Percentiles rank a stretch among this genome's conserved stretches.
Evolutionary conservation across 2,113 vertebrate species (phyloP).

Genomic region (Bos indicus): DNA sequence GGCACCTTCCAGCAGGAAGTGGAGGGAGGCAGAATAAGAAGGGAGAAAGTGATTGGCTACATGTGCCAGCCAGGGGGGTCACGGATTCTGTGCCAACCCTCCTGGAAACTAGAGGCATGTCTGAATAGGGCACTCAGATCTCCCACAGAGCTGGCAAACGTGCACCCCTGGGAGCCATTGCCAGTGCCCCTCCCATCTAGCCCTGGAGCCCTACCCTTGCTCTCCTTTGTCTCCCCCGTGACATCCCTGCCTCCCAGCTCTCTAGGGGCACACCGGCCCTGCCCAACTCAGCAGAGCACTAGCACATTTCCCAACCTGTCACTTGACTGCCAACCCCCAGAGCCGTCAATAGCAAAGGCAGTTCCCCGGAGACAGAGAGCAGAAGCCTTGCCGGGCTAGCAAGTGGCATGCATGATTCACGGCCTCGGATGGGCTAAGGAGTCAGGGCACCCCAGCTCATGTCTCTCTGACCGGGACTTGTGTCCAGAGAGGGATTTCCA

Average conservation of each 20-base stretch:
- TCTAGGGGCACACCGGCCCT: neutral
- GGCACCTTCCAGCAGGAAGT: neutral
- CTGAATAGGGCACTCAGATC: neutral
- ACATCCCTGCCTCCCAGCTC: neutral
- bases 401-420: neutral
- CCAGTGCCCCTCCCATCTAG: neutral
- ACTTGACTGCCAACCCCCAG: neutral
- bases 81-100: neutral
- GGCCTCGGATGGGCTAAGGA: neutral
- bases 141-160: neutral
- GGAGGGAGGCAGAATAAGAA: neutral
- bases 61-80: neutral
- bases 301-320: no score
- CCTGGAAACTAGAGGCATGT: neutral
- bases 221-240: neutral
- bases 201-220: neutral
- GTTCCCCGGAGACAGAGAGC: neutral
- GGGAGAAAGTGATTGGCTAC: neutral
- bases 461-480: neutral
- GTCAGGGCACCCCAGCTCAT: neutral
- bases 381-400: neutral
- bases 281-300: fast-evolving
- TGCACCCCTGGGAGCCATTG: neutral
- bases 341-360: no score
- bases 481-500: conserved; percentile 16